A percentile compares a stretch with the other conserved stretches of the same genome.
phyloP scores from a whole-genome alignment of 35 echinoderm and acorn worm genomes.

The Patiria miniata region DNA sequence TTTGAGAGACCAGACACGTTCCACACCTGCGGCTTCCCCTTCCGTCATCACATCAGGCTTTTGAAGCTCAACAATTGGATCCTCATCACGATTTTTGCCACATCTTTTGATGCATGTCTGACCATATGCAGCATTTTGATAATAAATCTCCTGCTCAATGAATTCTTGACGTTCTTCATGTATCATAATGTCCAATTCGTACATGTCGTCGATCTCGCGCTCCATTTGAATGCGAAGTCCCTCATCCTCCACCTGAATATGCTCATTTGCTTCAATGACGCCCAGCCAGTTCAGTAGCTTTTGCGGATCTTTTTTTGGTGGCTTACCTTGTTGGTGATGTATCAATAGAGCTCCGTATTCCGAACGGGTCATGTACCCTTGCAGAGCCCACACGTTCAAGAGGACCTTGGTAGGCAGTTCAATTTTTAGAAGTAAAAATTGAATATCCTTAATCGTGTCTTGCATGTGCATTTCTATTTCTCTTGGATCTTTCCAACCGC shows the following conservation, averaged over 20 bases:
- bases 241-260: not conserved
- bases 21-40: conserved; percentile 38
- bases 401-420: too few species aligned
- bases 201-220: not conserved
- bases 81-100: not conserved
- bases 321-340: too few species aligned
- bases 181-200: not conserved
- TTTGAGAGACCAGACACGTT: conserved; percentile 55
- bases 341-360: too few species aligned
- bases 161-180: not conserved
- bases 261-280: not conserved
- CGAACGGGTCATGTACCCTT: too few species aligned
- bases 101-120: not conserved
- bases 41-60: conserved; percentile 45
- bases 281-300: not conserved
- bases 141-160: too few species aligned
- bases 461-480: too few species aligned
- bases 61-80: not conserved
- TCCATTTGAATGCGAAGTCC: not conserved
- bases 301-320: not conserved
- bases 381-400: too few species aligned
- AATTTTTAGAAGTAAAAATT: conserved; percentile 15
- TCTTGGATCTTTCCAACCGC: too few species aligned
- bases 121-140: not conserved
- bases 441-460: too few species aligned